Evolutionary conservation across 2,797 vertebrate species (phyloP).

Genomic region (Scleropages formosus): DNA sequence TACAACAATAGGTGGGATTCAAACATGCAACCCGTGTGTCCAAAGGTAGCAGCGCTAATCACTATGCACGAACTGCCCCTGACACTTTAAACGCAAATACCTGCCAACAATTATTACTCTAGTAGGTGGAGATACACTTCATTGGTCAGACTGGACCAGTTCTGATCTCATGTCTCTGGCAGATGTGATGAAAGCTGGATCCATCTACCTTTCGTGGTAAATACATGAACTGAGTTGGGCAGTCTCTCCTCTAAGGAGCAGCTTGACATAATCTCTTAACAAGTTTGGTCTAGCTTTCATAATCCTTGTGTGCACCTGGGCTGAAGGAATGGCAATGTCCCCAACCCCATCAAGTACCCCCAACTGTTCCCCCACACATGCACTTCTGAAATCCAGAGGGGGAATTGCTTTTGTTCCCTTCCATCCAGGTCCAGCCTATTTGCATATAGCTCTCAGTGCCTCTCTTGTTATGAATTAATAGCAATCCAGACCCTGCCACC

Average conservation of each 20-base stretch:
- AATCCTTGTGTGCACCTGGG: constrained; percentile 17
- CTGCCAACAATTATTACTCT: too few species aligned
- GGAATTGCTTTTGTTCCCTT: background rate
- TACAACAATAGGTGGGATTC: too few species aligned
- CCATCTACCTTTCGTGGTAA: background rate
- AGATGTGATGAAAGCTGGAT: background rate
- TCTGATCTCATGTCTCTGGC: constrained; percentile 5
- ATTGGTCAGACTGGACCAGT: background rate
- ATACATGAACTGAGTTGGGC: background rate
- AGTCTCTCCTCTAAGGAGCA: background rate
- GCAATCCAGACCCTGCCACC: background rate
- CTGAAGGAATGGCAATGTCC: constrained; percentile 5
- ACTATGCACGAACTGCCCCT: too few species aligned
- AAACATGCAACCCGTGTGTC: too few species aligned
- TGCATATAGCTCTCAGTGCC: constrained; percentile 24
- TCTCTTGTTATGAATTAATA: constrained; percentile 25
- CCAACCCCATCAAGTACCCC: constrained; percentile 3
- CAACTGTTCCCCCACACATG: constrained; percentile 9
- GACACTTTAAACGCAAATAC: too few species aligned
- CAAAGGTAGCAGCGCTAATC: too few species aligned
- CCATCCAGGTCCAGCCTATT: constrained; percentile 4
- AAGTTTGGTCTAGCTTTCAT: constrained; percentile 29
- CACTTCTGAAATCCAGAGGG: constrained; percentile 16
- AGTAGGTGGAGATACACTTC: too few species aligned
- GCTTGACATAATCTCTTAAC: constrained; percentile 23